These are phyloP conservation scores for Acomys russatus DNA, from an alignment of 2,797 vertebrate genomes.

Conservation along the genomic window DNA sequence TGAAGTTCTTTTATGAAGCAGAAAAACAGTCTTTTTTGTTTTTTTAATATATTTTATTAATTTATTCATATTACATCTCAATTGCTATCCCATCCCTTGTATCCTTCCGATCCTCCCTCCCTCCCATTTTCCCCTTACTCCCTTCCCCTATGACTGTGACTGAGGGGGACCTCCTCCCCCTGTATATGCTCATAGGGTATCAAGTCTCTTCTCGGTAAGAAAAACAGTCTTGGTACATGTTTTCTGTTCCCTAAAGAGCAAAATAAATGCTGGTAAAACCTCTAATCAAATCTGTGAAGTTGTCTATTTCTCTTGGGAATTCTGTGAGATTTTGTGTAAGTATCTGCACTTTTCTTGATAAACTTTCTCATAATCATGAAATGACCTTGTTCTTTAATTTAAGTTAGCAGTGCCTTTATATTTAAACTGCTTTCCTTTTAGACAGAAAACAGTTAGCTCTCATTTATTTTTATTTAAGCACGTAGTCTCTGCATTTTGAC, in stretches of 20 bases:
- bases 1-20: constrained; percentile 11
- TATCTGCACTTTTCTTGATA: background rate
- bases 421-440: constrained; percentile 14
- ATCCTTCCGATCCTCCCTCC: no score
- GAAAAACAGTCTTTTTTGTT: background rate
- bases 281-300: background rate
- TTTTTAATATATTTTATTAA: no score
- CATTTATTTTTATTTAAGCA: constrained; percentile 18
- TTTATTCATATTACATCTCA: no score
- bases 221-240: background rate
- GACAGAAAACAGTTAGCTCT: background rate
- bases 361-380: background rate
- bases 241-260: background rate
- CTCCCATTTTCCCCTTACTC: no score
- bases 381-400: constrained; percentile 5
- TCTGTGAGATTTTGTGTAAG: background rate
- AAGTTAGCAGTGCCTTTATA: background rate
- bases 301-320: background rate
- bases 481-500: background rate
- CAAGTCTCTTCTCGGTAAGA: no score
- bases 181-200: no score
- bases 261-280: background rate
- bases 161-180: no score
- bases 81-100: no score
- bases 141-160: no score